phyloP scores from a whole-genome alignment of 37 sponge, comb jelly and placozoan species.

The Agelas oroides region DNA sequence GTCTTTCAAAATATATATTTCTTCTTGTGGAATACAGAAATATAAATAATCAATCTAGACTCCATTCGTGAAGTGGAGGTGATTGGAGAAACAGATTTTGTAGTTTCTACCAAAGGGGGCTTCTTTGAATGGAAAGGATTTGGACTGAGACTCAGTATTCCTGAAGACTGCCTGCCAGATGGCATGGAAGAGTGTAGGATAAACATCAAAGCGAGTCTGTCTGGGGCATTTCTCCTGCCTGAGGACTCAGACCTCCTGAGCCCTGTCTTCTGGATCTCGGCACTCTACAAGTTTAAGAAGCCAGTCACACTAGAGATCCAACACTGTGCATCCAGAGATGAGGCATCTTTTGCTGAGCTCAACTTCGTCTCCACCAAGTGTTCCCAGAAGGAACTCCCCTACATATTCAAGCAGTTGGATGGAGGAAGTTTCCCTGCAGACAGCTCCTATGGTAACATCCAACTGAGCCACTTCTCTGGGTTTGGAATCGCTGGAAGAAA shows the following conservation, averaged over 20 bases:
- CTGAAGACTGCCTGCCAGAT: neutral
- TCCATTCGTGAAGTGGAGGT: too few species aligned
- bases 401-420: neutral
- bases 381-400: neutral
- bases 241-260: neutral
- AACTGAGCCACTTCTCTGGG: slow-evolving; percentile 2
- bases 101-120: too few species aligned
- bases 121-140: neutral
- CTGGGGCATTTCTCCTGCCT: neutral
- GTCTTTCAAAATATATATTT: too few species aligned
- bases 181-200: neutral
- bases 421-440: neutral
- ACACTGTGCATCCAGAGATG: neutral
- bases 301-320: neutral
- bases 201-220: neutral
- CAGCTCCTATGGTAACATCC: neutral
- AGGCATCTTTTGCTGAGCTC: neutral
- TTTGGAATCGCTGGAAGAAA: neutral
- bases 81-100: too few species aligned
- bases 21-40: too few species aligned
- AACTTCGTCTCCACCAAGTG: neutral
- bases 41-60: too few species aligned
- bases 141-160: neutral
- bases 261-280: neutral
- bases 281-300: neutral